These are phyloP conservation scores for Cecidostiba fungosa DNA, from an alignment of 2,888 invertebrate genomes.

Conservation along the genomic window DNA sequence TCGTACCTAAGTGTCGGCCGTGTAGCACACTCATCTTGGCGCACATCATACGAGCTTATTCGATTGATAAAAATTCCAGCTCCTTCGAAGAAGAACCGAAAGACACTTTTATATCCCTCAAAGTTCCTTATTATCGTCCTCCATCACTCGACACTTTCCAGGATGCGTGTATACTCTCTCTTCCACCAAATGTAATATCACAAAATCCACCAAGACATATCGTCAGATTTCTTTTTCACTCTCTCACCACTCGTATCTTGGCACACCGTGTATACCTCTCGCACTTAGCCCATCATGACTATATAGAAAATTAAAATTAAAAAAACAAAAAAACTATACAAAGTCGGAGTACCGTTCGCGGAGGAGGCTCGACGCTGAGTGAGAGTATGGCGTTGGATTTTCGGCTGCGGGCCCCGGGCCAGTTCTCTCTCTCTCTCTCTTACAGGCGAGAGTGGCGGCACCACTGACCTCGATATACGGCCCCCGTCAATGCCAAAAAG, in stretches of 20 bases:
- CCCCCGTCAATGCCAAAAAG: constrained; percentile 77
- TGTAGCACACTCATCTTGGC: constrained; percentile 79
- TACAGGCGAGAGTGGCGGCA: constrained; percentile 71
- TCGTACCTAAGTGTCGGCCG: constrained; percentile 78
- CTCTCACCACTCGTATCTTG: neutral
- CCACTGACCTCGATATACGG: constrained; percentile 77
- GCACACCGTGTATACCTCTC: neutral
- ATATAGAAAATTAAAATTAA: neutral
- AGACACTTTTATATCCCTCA: neutral
- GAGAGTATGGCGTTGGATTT: constrained; percentile 59
- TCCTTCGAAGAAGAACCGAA: neutral
- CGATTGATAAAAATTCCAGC: neutral
- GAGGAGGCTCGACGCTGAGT: constrained; percentile 66
- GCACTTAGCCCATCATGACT: neutral
- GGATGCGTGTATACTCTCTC: no score
- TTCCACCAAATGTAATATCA: neutral
- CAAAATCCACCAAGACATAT: neutral
- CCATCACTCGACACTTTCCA: neutral
- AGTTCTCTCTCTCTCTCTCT: constrained; percentile 23
- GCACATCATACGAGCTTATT: constrained; percentile 71
- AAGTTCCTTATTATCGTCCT: constrained; percentile 21
- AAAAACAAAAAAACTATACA: neutral
- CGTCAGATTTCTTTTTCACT: neutral
- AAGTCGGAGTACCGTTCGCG: constrained; percentile 62
- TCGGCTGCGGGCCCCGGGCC: constrained; percentile 59